A percentile compares a stretch with the other conserved stretches of the same genome.
These are phyloP conservation scores for Argyrosomus japonicus DNA, from an alignment of 2,113 vertebrate species.

Conservation along the genomic window DNA sequence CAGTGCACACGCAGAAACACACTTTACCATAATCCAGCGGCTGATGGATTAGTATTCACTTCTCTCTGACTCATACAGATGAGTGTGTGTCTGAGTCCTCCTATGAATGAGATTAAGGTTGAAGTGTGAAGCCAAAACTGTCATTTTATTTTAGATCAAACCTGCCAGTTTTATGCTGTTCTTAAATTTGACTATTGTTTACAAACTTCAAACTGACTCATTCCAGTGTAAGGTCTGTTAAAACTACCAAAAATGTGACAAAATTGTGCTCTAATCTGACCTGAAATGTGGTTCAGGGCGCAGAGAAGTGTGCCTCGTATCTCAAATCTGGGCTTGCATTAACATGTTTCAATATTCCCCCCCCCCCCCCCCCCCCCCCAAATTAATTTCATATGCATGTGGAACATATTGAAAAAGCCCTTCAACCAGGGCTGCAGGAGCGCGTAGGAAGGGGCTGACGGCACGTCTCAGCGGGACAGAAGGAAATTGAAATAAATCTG, in stretches of 20 bases:
- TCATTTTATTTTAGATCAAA: background rate
- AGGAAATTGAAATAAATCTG: slow-evolving; percentile 59
- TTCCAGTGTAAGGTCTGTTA: background rate
- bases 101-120: slow-evolving; percentile 17
- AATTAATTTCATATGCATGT: slow-evolving; percentile 39
- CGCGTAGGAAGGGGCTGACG: slow-evolving; percentile 12
- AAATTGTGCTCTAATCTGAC: background rate
- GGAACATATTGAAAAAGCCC: slow-evolving; percentile 20
- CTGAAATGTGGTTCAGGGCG: slow-evolving; percentile 8
- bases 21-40: slow-evolving; percentile 11
- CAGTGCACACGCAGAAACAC: background rate
- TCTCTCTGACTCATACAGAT: background rate
- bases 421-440: slow-evolving; percentile 14
- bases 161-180: background rate
- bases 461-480: slow-evolving; percentile 5
- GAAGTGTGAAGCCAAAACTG: background rate
- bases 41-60: slow-evolving; percentile 31
- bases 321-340: slow-evolving; percentile 23
- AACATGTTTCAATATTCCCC: slow-evolving; percentile 31
- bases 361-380: background rate
- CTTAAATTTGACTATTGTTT: too few relatives aligned
- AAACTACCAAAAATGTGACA: background rate
- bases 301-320: slow-evolving; percentile 1
- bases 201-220: too few relatives aligned
- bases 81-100: slow-evolving; percentile 2